phyloP scores from a whole-genome alignment of 2,888 invertebrate species.

The Hoplodrina blanda region DNA sequence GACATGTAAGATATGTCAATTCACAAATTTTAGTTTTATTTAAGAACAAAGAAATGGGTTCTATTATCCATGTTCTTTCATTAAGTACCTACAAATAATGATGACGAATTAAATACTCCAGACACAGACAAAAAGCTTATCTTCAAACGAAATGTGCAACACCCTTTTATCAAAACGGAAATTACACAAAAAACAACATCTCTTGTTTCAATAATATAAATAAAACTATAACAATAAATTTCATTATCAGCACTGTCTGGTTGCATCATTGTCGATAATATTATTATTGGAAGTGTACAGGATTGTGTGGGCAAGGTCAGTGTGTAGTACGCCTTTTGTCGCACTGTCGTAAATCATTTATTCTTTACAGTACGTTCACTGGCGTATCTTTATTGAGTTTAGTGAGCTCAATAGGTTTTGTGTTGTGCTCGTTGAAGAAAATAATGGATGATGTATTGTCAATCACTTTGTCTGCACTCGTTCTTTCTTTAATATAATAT shows the following conservation, averaged over 20 bases:
- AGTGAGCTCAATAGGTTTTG: conserved; percentile 18
- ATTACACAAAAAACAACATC: conserved; percentile 43
- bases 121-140: conserved; percentile 30
- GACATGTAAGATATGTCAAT: too few relatives aligned
- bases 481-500: background rate
- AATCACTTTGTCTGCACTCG: background rate
- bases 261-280: conserved; percentile 67
- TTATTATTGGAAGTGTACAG: conserved; percentile 51
- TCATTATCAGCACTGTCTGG: conserved; percentile 48
- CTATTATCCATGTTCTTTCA: too few relatives aligned
- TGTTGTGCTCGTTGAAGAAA: conserved; percentile 21
- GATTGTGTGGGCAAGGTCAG: conserved; percentile 73
- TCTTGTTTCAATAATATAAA: conserved; percentile 39
- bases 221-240: conserved; percentile 60
- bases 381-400: conserved; percentile 31
- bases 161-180: conserved; percentile 47
- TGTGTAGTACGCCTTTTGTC: conserved; percentile 51
- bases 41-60: too few relatives aligned
- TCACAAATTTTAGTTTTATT: too few relatives aligned
- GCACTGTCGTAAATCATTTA: conserved; percentile 49
- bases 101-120: conserved; percentile 26
- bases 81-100: background rate
- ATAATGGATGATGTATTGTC: conserved; percentile 26
- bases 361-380: conserved; percentile 29
- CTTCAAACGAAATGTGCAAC: conserved; percentile 38